These are phyloP conservation scores for Scaptomyza graminum DNA, from an alignment of 1,140 invertebrate species.

Conservation along the genomic window DNA sequence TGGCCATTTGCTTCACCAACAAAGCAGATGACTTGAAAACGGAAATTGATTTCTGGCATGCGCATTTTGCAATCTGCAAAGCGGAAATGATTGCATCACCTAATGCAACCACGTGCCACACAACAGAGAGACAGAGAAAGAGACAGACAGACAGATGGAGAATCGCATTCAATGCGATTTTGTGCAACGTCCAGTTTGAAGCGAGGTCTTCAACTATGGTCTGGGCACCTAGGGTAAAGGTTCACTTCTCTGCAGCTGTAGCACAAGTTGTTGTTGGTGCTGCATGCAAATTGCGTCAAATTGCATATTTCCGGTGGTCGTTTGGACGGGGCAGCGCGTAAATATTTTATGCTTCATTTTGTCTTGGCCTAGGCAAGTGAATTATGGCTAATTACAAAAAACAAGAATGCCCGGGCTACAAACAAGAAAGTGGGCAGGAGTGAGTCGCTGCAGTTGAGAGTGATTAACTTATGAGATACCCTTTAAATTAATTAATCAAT, in stretches of 20 bases:
- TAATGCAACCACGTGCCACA: constrained; percentile 70
- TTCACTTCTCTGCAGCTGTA: constrained; percentile 25
- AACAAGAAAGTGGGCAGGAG: constrained; percentile 17
- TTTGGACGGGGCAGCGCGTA: constrained; percentile 53
- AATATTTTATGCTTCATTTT: constrained; percentile 82
- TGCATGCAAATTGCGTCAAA: constrained; percentile 81
- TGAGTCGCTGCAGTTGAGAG: too few relatives aligned
- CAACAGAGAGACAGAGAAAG: constrained; percentile 16
- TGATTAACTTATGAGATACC: too few relatives aligned
- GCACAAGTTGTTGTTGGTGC: constrained; percentile 11
- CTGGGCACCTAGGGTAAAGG: constrained; percentile 6
- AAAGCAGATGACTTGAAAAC: constrained; percentile 39
- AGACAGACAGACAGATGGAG: background rate
- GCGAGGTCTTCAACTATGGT: too few relatives aligned
- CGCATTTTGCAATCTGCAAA: constrained; percentile 64
- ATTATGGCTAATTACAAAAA: constrained; percentile 78
- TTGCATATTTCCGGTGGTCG: constrained; percentile 78
- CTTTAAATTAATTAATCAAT: too few relatives aligned
- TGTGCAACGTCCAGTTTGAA: constrained; percentile 26
- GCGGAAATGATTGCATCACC: constrained; percentile 80
- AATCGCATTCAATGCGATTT: constrained; percentile 4
- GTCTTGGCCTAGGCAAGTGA: constrained; percentile 76
- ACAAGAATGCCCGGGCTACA: constrained; percentile 4
- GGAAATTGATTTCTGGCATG: constrained; percentile 75
- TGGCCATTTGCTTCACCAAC: constrained; percentile 21